Evolutionary conservation across 2,888 invertebrate genomes (phyloP).

Genomic region (Lottia gigantea): DNA sequence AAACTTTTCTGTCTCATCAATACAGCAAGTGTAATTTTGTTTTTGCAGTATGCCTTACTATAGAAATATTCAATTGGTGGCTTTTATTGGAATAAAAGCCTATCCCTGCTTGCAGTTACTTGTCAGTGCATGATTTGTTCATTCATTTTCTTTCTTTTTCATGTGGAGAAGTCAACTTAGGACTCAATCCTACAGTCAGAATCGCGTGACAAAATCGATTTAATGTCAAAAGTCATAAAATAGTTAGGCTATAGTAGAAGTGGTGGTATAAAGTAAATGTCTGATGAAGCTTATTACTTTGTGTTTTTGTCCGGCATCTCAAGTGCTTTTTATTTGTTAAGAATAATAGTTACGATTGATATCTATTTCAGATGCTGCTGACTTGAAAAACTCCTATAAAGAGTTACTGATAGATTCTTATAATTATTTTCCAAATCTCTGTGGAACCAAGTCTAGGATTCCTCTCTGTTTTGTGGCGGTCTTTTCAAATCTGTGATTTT

Average conservation of each 20-base stretch:
- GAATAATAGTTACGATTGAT: conserved; percentile 1
- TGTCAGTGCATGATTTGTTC: neutral
- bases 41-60: neutral
- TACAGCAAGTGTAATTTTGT: conserved; percentile 7
- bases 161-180: conserved; percentile 1
- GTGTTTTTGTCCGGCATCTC: neutral
- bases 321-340: conserved; percentile 1
- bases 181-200: too few species aligned
- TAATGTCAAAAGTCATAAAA: neutral
- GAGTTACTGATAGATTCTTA: neutral
- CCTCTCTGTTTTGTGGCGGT: conserved; percentile 5
- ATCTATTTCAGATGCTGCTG: conserved; percentile 3
- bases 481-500: neutral
- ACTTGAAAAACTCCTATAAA: neutral
- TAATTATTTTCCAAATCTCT: neutral
- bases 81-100: neutral
- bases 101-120: conserved; percentile 1
- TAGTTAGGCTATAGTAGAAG: too few species aligned
- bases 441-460: conserved; percentile 1
- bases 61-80: neutral
- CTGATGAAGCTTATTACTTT: neutral
- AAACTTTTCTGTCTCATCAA: neutral
- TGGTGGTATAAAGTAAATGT: neutral
- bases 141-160: conserved; percentile 4
- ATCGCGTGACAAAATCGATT: neutral